A percentile compares a stretch with the other conserved stretches of the same genome.
These are phyloP conservation scores for Tokudaia tokunoshimensis DNA, from an alignment of 2,797 vertebrate species.

Conservation along the genomic window DNA sequence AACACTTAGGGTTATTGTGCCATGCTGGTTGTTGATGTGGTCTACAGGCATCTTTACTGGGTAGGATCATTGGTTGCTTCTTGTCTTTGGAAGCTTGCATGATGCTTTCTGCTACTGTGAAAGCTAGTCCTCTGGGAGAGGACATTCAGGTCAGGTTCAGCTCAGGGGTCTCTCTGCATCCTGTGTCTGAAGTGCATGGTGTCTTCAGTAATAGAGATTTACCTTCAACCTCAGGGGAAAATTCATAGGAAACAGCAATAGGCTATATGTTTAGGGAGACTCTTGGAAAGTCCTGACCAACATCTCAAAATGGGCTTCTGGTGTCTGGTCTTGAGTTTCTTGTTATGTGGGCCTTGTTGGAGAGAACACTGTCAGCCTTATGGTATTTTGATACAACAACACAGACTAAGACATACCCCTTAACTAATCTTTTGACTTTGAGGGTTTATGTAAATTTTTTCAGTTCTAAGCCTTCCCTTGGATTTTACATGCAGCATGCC, in stretches of 20 bases:
- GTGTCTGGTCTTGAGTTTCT: neutral
- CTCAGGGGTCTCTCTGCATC: neutral
- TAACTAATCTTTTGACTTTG: slow-evolving; percentile 11
- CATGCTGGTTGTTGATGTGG: no score
- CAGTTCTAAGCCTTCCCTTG: neutral
- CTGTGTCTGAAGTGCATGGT: neutral
- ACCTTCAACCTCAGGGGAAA: neutral
- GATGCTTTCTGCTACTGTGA: neutral
- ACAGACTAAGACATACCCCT: neutral
- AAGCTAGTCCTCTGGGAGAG: neutral
- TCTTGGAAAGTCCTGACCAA: neutral
- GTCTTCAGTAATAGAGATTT: neutral
- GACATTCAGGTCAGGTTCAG: neutral
- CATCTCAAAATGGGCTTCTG: neutral
- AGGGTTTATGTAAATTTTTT: slow-evolving; percentile 12
- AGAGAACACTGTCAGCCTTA: no score
- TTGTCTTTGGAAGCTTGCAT: neutral
- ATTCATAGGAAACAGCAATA: neutral
- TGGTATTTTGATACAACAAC: neutral
- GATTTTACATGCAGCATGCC: neutral
- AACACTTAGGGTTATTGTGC: neutral
- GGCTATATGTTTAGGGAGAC: neutral
- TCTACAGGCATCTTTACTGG: neutral
- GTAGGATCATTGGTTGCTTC: neutral
- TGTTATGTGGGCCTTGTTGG: neutral